phyloP scores from a whole-genome alignment of 2,888 invertebrate genomes.

The Agriopis aurantiaria region DNA sequence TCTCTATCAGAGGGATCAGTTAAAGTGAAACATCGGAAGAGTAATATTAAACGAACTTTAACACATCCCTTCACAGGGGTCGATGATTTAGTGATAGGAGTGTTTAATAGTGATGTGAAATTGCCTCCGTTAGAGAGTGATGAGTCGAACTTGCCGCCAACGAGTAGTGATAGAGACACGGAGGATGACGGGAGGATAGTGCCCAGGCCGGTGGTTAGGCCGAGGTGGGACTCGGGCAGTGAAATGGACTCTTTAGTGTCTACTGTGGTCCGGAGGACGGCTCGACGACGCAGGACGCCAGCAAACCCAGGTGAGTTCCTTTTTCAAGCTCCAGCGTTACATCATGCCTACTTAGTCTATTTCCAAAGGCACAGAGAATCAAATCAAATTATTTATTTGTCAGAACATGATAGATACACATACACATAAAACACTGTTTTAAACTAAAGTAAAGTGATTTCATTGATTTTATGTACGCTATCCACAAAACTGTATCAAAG shows the following conservation, averaged over 20 bases:
- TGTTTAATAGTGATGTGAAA: conserved; percentile 64
- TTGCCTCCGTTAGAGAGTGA: conserved; percentile 73
- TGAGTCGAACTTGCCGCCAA: conserved; percentile 80
- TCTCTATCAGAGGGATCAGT: conserved; percentile 81
- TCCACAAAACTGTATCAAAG: too few species aligned
- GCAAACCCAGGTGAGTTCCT: conserved; percentile 75
- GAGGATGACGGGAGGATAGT: conserved; percentile 76
- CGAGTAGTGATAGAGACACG: conserved; percentile 83
- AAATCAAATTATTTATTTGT: too few species aligned
- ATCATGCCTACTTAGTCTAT: too few species aligned
- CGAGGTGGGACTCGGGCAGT: conserved; percentile 82
- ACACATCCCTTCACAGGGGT: conserved; percentile 81
- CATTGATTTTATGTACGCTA: too few species aligned
- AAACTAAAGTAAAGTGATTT: too few species aligned
- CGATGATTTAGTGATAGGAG: conserved; percentile 72
- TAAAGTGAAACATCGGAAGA: conserved; percentile 82
- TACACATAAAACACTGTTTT: too few species aligned
- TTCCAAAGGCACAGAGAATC: too few species aligned
- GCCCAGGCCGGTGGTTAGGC: conserved; percentile 65
- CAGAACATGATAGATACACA: too few species aligned
- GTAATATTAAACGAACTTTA: conserved; percentile 81
- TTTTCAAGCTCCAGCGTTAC: neutral
- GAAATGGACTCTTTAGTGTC: conserved; percentile 88
- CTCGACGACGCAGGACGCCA: conserved; percentile 85
- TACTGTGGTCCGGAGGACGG: conserved; percentile 88